Conservation (phyloP, 23 tunicate genomes). For the Aplidium turbinatum region DNA sequence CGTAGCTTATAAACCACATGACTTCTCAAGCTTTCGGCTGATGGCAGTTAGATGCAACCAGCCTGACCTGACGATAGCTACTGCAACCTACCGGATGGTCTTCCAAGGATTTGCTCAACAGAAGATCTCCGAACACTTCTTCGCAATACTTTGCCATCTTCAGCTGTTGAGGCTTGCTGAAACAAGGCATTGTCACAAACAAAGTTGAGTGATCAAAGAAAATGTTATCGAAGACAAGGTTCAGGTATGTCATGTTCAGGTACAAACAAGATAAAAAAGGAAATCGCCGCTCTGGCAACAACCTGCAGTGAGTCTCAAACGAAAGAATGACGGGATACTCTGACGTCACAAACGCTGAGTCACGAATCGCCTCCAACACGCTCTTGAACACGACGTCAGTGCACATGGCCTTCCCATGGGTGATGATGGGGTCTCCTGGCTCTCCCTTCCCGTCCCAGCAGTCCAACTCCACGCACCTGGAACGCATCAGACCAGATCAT, state of each 20-base stretch:
- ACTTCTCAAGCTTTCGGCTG: too few species aligned
- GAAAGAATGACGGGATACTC: constrained; percentile 89
- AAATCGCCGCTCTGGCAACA: not conserved
- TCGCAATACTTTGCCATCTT: constrained; percentile 95
- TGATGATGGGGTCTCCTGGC: constrained; percentile 88
- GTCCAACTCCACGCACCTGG: constrained; percentile 91
- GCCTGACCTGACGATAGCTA: too few species aligned
- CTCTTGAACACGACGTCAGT: constrained; percentile 85
- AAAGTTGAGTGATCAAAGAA: too few species aligned
- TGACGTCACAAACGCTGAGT: constrained; percentile 87
- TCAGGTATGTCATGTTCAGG: too few species aligned
- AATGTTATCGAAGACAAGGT: too few species aligned
- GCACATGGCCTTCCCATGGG: constrained; percentile 98
- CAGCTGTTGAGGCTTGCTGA: constrained; percentile 74
- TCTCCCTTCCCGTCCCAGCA: constrained; percentile 99
- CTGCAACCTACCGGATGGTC: constrained; percentile 45
- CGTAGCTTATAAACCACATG: too few species aligned
- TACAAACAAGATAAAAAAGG: not conserved
- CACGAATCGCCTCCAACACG: constrained; percentile 78
- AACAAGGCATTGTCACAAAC: too few species aligned
- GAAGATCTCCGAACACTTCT: constrained; percentile 81
- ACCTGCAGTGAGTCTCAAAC: constrained; percentile 98
- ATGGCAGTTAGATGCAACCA: too few species aligned
- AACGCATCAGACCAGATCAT: too few species aligned
- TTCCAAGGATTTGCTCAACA: constrained; percentile 59